phyloP scores from a whole-genome alignment of 2,113 vertebrate species.

The Aptenodytes forsteri region DNA sequence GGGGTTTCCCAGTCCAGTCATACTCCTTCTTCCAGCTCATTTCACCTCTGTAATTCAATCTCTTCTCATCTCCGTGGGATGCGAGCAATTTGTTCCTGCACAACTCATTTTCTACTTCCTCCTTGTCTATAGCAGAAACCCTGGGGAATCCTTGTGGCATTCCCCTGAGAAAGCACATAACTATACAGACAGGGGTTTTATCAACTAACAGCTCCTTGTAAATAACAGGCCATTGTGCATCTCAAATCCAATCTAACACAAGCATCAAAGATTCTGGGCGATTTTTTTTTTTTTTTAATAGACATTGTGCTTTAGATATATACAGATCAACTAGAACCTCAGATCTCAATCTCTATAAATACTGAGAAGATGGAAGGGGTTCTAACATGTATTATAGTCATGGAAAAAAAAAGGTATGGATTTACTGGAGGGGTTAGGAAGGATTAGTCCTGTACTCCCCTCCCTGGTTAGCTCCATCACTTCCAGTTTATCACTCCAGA shows the following conservation, averaged over 20 bases:
- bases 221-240: background rate
- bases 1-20: constrained; percentile 31
- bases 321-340: background rate
- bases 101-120: constrained; percentile 40
- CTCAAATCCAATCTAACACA: background rate
- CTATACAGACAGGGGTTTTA: background rate
- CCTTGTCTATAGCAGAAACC: constrained; percentile 6
- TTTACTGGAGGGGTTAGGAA: background rate
- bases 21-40: background rate
- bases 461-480: background rate
- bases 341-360: background rate
- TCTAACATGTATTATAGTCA: background rate
- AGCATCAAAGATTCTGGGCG: background rate
- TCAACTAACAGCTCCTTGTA: background rate
- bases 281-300: background rate
- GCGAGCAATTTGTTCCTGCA: constrained; percentile 40
- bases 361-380: background rate
- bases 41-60: constrained; percentile 17
- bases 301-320: background rate
- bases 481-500: background rate
- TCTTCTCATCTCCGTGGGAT: constrained; percentile 10
- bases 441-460: background rate
- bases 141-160: constrained; percentile 19
- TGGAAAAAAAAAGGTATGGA: background rate
- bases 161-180: background rate